Evolutionary conservation across 2,797 vertebrate species (phyloP).

Genomic region (Acropternis orthonyx): DNA sequence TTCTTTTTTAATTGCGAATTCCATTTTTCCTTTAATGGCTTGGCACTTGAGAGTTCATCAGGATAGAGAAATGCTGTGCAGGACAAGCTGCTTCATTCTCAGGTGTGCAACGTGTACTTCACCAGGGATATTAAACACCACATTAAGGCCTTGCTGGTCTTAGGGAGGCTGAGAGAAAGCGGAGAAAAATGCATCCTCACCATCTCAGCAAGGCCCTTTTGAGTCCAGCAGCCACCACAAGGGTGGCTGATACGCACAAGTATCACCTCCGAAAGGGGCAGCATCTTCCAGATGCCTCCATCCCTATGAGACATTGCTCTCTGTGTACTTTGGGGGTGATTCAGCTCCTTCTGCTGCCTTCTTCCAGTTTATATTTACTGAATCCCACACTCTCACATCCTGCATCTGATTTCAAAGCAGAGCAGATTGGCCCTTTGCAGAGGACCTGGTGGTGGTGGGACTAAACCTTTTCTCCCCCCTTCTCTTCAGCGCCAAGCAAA

Average conservation of each 20-base stretch:
- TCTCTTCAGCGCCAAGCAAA: neutral
- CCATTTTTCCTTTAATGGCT: neutral
- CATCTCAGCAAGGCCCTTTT: neutral
- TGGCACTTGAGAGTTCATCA: neutral
- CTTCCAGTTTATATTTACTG: neutral
- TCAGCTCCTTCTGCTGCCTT: neutral
- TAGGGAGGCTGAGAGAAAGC: neutral
- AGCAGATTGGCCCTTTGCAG: neutral
- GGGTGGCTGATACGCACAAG: neutral
- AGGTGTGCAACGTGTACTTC: rapidly evolving
- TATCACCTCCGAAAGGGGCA: neutral
- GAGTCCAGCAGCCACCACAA: neutral
- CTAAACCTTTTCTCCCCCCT: neutral
- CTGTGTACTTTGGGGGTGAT: neutral
- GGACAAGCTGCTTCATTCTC: neutral
- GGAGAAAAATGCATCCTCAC: neutral
- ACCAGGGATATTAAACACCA: neutral
- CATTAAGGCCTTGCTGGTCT: neutral
- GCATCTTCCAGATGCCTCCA: neutral
- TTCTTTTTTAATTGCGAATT: neutral
- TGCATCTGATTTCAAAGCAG: neutral
- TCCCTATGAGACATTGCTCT: neutral
- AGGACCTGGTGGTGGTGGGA: rapidly evolving
- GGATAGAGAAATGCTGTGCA: neutral
- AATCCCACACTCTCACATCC: rapidly evolving